Base-by-base conservation (phyloP, 2,797 vertebrate species). In the Zenarchopterus dispar region DNA sequence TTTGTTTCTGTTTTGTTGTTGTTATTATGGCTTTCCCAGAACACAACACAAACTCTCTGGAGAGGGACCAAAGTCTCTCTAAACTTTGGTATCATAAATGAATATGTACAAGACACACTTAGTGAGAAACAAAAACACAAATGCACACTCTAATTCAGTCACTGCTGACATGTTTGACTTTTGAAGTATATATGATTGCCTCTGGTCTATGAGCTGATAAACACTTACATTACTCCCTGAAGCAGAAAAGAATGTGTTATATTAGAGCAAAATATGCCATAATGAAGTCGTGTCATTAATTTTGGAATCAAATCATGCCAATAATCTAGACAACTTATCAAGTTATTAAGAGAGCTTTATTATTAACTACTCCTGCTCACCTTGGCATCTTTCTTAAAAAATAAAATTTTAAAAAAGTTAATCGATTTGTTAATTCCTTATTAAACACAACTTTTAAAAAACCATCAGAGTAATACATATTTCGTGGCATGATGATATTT, bases 141-240 rank as follows among this genome's bases (percentile, higher is more conserved):
- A 56, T 18, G 39, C 70, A 61, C 4, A 0, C 57, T 65, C 26
- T 51, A 67, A 63, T 67, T 73, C 54, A 77, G 54, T 67, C 76
- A 70, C 76, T 31, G 64, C 73, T 75, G 78, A 77, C 61, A 64
- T 65, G 46, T 84, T 80, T 79, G 75, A 76, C 61, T 88, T 82
- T 55, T 78, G 44, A 82, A 69, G 22, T 67, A 57, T 67, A 64
- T 64, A 66, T 62, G 64, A 83, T 67, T 73, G 65, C 78, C 73
- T 81, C 63, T 5, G 46, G 78, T 70, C 51, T 66, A 47, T 60
- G 56, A 84, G 62, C 57, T 79, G 51, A 67, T 81, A 80, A 86
- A 75, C 78, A 85, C 44, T 62, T 78, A 73, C 84, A 86, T 86
- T 78, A 79, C 48, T 70, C 77, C 79, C 71, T 53, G 62, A 80